Base-by-base conservation (phyloP, 1,140 invertebrate genomes). In the Diabrotica virgifera region DNA sequence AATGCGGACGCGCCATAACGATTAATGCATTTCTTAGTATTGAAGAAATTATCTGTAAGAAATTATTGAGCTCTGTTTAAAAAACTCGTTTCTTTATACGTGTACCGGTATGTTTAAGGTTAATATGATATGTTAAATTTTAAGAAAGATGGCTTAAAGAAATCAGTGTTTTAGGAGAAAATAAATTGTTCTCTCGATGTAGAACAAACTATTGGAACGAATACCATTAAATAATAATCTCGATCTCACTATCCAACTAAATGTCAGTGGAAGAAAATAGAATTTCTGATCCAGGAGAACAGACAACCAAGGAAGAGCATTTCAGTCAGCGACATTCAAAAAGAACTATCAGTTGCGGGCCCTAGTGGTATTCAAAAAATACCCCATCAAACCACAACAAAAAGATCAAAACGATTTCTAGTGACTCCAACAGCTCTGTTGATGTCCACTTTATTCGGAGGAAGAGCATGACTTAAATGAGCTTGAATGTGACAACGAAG, bases 131-230 rank as follows among this genome's bases (percentile, higher is more conserved):
- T n/a, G n/a, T n/a, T n/a, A n/a, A n/a, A n/a, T n/a, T n/a, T n/a
- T n/a, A n/a, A n/a, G n/a, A n/a, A n/a, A n/a, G n/a, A n/a, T n/a
- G n/a, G n/a, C n/a, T n/a, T n/a, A n/a, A n/a, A n/a, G n/a, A n/a
- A n/a, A n/a, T n/a, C n/a, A n/a, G n/a, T n/a, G n/a, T n/a, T n/a
- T n/a, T n/a, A n/a, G n/a, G n/a, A n/a, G n/a, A n/a, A n/a, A n/a
- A n/a, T n/a, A n/a, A n/a, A n/a, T n/a, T n/a, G n/a, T n/a, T n/a
- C n/a, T n/a, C n/a, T n/a, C n/a, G n/a, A n/a, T n/a, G n/a, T n/a
- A n/a, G n/a, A n/a, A n/a, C n/a, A 36, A 67, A 64, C 67, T 75
- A 40, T 62, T 52, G 35, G 50, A 62, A 11, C 13, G 59, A 14
- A 62, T 62, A 8, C 59, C 59, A 52, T 7, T 5, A 12, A 62